Base-by-base conservation (phyloP, 2,888 invertebrate species). In the Rhyacophila evoluta region DNA sequence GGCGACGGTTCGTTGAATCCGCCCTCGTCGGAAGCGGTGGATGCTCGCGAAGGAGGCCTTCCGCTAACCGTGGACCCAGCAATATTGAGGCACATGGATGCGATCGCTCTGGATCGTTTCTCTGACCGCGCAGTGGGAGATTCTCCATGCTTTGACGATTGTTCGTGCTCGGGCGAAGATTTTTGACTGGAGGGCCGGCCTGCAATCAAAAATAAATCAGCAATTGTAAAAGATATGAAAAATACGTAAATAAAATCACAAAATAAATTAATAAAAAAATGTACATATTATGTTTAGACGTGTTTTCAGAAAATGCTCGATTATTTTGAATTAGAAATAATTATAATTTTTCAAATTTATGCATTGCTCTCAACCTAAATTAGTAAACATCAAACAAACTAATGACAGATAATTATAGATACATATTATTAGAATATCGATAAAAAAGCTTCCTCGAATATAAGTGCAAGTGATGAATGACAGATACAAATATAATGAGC, bases 1-100 rank as follows among this genome's bases (percentile, higher is more conserved):
- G 93, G 93, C 81, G 92, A 92, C 27, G 93, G 93, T 86, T 93
- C 94, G 86, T 93, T 93, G 87, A 93, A 93, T 72, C 93, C 93
- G 74, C 93, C 93, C 83, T 93, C 93, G 86, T 94, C 93, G 25
- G 92, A 91, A 80, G 87, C 88, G 83, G 91, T 91, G 83, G 94
- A 94, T 72, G 94, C 91, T 80, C 94, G 91, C 81, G 94, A 94
- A 82, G 90, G 91, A 79, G 89, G 92, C 83, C 92, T 92, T 28
- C 92, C 92, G 19, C 92, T 92, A 19, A 55, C 55, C 19, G 55
- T 55, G 55, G 55, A 55, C 11, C 92, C 92, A 81, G 92, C 92
- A 85, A 93, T 88, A 85, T 92, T 92, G 73, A 93, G 86, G 27
- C 91, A 91, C 83, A 92, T 91, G 84, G 91, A 89, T 81, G 92